Conservation (phyloP, 2,888 invertebrate genomes). For the Hecatera dysodea region DNA sequence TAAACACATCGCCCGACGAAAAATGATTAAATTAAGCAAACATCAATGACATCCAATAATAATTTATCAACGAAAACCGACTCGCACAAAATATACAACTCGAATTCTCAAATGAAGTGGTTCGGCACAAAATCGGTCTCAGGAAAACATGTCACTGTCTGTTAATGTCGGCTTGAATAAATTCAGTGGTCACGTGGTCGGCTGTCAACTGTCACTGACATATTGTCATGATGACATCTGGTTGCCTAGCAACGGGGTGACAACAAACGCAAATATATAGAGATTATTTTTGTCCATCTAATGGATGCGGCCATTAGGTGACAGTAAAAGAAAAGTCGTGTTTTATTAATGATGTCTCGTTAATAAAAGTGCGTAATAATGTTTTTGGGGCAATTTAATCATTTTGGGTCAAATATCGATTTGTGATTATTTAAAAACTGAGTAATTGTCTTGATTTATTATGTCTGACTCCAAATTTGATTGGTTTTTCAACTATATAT, state of each 20-base stretch:
- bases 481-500: background rate
- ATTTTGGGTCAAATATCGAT: constrained; percentile 13
- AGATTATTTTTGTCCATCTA: constrained; percentile 65
- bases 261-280: constrained; percentile 71
- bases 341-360: constrained; percentile 59
- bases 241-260: constrained; percentile 69
- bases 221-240: constrained; percentile 68
- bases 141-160: constrained; percentile 71
- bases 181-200: constrained; percentile 66
- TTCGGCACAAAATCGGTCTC: constrained; percentile 44
- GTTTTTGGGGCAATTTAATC: constrained; percentile 25
- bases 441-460: background rate
- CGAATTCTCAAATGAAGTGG: constrained; percentile 35
- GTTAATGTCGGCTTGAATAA: constrained; percentile 70
- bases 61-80: constrained; percentile 53
- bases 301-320: constrained; percentile 55
- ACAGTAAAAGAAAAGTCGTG: constrained; percentile 61
- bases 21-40: constrained; percentile 59
- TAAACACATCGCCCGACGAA: constrained; percentile 53
- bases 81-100: constrained; percentile 44
- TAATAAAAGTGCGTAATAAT: constrained; percentile 43
- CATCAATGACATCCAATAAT: constrained; percentile 52
- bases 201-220: constrained; percentile 65
- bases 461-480: background rate
- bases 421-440: constrained; percentile 29